Evolutionary conservation across 2,113 vertebrate species (phyloP), one percentile per base, ranked within the genome.

Genomic region (Rynchops niger): DNA sequence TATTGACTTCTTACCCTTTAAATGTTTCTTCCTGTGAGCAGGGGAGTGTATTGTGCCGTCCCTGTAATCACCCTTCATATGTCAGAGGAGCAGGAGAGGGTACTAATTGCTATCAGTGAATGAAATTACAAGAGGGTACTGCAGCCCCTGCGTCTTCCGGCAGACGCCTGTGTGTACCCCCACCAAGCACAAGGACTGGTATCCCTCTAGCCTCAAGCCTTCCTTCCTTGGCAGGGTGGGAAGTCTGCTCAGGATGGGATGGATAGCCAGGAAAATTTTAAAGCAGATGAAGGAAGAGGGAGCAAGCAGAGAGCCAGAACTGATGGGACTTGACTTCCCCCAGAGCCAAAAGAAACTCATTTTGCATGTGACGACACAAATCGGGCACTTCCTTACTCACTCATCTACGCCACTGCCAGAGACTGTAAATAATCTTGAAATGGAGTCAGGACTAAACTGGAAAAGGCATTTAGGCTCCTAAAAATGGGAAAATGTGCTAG

Each of bases 401-500:
- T 80, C 55, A 63, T 34, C 56, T 55, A 59, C 13, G 13, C 19
- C 38, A 22, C 50, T 66, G 59, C 80, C 88, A 93, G 42, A 81
- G 43, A 56, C 42, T 43, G 71, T 78, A 93, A 94, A 93, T 86
- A 78, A 94, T 74, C 67, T 88, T 88, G 71, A 86, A 91, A 81
- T 30, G 32, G 82, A 92, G 32, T 82, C 72, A 86, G 18, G 30
- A 42, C 55, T 88, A 90, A 93, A 83, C 50, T 93, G 85, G 90
- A 94, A 95, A 97, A 97, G 72, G 18, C 59, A 67, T 90, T 92
- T 90, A 67, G 49, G 49, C 67, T 80, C 92, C 90, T 94, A 88
- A 90, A 96, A 96, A 83, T 80, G 65, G 72, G 61, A 89, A 94
- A 76, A 76, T 36, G 62, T 32, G 32, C 50, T 91, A 93, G 65